Evolutionary conservation across 1,140 invertebrate genomes (phyloP).

Genomic region (Plectus sambesii): DNA sequence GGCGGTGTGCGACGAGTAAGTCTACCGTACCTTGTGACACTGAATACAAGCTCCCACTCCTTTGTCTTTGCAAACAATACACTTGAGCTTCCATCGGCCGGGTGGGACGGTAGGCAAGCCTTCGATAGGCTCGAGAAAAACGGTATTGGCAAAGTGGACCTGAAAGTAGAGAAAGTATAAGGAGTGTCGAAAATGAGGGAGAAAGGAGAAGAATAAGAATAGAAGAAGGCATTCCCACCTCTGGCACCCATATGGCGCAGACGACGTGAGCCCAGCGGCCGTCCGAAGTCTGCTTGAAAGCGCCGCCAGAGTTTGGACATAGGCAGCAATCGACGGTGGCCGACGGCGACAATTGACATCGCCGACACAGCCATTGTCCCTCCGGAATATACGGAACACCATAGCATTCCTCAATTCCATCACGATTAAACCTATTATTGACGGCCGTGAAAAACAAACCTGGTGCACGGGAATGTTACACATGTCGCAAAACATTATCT

Average conservation of each 20-base stretch:
- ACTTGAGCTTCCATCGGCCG: constrained; percentile 83
- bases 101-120: constrained; percentile 87
- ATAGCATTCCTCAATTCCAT: constrained; percentile 68
- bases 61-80: constrained; percentile 89
- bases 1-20: too few relatives aligned
- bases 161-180: neutral
- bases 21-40: constrained; percentile 87
- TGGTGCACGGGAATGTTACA: constrained; percentile 97
- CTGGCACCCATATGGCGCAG: constrained; percentile 96
- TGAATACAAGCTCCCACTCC: constrained; percentile 92
- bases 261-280: constrained; percentile 95
- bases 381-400: constrained; percentile 98
- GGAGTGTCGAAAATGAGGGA: neutral
- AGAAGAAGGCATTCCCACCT: constrained; percentile 55
- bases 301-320: constrained; percentile 93
- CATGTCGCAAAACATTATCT: constrained; percentile 96
- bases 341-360: constrained; percentile 87
- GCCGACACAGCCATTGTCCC: constrained; percentile 90
- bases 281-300: constrained; percentile 94
- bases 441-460: constrained; percentile 29
- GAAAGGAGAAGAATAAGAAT: neutral
- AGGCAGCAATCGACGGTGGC: constrained; percentile 86
- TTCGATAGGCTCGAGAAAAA: constrained; percentile 70
- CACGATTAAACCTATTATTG: neutral
- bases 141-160: constrained; percentile 32